Base-by-base conservation (phyloP, 35 echinoderm and acorn worm species). In the Heliocidaris erythrogramma region DNA sequence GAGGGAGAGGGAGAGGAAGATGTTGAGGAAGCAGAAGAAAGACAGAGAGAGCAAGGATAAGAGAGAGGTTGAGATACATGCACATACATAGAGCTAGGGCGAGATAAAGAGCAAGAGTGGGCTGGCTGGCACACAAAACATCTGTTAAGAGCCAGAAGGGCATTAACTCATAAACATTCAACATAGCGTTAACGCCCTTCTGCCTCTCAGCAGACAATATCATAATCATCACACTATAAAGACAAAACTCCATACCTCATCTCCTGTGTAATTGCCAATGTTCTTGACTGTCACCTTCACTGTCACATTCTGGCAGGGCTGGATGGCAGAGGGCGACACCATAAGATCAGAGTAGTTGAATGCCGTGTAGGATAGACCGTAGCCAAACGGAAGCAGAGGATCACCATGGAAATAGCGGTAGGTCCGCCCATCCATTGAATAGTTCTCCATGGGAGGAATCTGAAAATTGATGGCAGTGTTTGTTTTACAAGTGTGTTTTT, bases 351-450 rank as follows among this genome's bases (percentile, higher is more conserved):
- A 85, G 69, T 97, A 97, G 18, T 59, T 91, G 69, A 97, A 97
- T 3, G 42, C 84, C 8, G 96, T 94, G 60, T 94, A 97, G 14
- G 96, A 96, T 10, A 97, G 91, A 30, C 96, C 96, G 61, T 97
- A 97, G 49, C 96, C 96, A 86, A 97, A 97, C 48, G 94, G 91
- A 86, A 94, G 95, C 8, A 97, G 52, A 11, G 96, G 96, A 7
- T 96, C 84, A 17, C 88, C 95, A 9, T 84, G 5, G 59, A 87
- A 97, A 92, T 97, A 97, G 32, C 96, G 95, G 48, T 97, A 97
- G 11, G 96, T 97, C 30, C 95, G 53, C 48, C 94, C 94, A 18
- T 47, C 61, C 96, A 97, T 97, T 30, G 31, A 71, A 78, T 97
- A 97, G 88, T 96, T 86, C 24, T 31, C 48, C 93, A 97, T 97